phyloP scores from a whole-genome alignment of 2,888 invertebrate species.

The Xanthia icteritia region DNA sequence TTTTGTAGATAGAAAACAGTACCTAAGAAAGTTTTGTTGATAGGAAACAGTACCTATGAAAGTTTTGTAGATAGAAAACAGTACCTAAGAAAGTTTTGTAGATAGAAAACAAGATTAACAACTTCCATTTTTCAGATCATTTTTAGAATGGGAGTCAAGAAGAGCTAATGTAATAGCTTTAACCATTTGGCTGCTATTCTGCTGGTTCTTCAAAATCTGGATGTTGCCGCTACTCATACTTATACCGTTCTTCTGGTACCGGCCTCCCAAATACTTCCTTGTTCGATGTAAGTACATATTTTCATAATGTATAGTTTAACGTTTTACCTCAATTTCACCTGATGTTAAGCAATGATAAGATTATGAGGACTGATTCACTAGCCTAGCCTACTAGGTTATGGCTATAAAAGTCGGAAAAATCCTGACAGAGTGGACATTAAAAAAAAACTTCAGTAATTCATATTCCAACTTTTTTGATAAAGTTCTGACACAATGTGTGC shows the following conservation, averaged over 20 bases:
- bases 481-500: neutral
- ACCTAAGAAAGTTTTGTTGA: too few relatives aligned
- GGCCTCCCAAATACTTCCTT: slow-evolving; percentile 78
- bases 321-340: neutral
- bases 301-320: too few relatives aligned
- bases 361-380: neutral
- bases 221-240: slow-evolving; percentile 96
- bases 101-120: neutral
- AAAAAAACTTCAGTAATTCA: neutral
- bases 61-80: too few relatives aligned
- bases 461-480: neutral
- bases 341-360: neutral
- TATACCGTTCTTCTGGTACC: slow-evolving; percentile 93
- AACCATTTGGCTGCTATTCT: slow-evolving; percentile 94
- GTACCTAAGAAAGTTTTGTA: too few relatives aligned
- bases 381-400: neutral
- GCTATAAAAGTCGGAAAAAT: neutral
- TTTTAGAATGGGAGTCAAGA: slow-evolving; percentile 98
- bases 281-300: slow-evolving; percentile 74
- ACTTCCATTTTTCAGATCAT: slow-evolving; percentile 91
- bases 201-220: slow-evolving; percentile 97
- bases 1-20: too few relatives aligned
- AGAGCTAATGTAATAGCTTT: slow-evolving; percentile 95
- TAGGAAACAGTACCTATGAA: too few relatives aligned
- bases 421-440: neutral